Evolutionary conservation across 2,888 invertebrate species (phyloP).

Genomic region (Anaspis maculata): DNA sequence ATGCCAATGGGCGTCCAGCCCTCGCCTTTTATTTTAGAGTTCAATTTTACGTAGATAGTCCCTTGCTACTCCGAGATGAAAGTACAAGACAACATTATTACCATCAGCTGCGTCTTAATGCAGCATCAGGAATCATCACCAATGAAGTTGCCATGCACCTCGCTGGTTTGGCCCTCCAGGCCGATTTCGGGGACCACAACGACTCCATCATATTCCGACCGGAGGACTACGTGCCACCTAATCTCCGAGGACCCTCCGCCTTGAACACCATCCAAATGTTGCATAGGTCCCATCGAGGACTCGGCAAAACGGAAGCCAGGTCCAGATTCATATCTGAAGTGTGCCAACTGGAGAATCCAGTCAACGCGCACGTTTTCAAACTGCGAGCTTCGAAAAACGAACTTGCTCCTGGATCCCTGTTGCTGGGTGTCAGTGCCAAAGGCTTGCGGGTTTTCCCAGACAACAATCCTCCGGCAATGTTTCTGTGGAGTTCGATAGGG

Average conservation of each 20-base stretch:
- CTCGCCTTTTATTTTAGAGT: slow-evolving; percentile 84
- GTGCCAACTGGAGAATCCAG: slow-evolving; percentile 71
- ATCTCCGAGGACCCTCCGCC: slow-evolving; percentile 49
- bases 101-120: slow-evolving; percentile 87
- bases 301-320: slow-evolving; percentile 75
- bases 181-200: slow-evolving; percentile 78
- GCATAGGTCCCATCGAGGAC: slow-evolving; percentile 71
- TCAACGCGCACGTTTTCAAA: slow-evolving; percentile 78
- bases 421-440: slow-evolving; percentile 85
- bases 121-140: slow-evolving; percentile 58
- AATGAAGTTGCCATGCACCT: slow-evolving; percentile 66
- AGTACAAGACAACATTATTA: slow-evolving; percentile 90
- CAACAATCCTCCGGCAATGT: slow-evolving; percentile 62
- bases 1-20: slow-evolving; percentile 82
- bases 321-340: slow-evolving; percentile 84
- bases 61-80: slow-evolving; percentile 82
- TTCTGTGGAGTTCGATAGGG: slow-evolving; percentile 92
- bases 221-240: slow-evolving; percentile 75
- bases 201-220: slow-evolving; percentile 64
- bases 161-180: slow-evolving; percentile 77
- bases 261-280: slow-evolving; percentile 59
- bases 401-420: slow-evolving; percentile 68
- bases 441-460: slow-evolving; percentile 83
- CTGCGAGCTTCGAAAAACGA: slow-evolving; percentile 71
- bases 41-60: slow-evolving; percentile 90